Evolutionary conservation across 2,113 vertebrate genomes (phyloP).

Genomic region (Myxocyprinus asiaticus): DNA sequence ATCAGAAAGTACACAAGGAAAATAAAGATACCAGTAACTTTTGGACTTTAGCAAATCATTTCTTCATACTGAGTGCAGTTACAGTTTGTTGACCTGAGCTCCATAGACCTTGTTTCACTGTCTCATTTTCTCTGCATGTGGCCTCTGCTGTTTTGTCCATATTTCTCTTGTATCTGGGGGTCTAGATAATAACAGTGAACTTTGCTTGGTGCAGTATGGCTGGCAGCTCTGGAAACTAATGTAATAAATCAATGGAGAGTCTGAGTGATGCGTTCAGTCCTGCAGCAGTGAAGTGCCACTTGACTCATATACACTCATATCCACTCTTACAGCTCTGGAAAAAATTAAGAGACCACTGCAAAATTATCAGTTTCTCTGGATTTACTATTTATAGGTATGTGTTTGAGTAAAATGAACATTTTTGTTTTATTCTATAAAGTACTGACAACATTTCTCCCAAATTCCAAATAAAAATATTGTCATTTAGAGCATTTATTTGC

Average conservation of each 20-base stretch:
- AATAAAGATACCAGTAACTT: not conserved
- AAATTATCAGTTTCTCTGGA: too few species aligned
- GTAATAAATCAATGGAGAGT: conserved; percentile 46
- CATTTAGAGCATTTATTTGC: too few species aligned
- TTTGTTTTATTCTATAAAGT: too few species aligned
- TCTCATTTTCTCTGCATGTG: not conserved
- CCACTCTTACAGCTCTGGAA: not conserved
- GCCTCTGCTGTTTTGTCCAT: not conserved
- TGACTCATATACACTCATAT: not conserved
- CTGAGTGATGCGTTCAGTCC: conserved; percentile 21
- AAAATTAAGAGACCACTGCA: too few species aligned
- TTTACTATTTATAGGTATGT: too few species aligned
- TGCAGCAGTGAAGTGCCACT: conserved; percentile 4
- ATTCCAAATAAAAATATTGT: too few species aligned
- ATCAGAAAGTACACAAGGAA: too few species aligned
- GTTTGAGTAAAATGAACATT: too few species aligned
- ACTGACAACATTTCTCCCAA: too few species aligned
- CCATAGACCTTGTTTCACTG: not conserved
- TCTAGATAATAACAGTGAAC: conserved; percentile 50
- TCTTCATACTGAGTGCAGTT: not conserved
- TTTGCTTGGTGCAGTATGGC: conserved; percentile 44
- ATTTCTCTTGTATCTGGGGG: conserved; percentile 45
- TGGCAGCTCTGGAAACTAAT: conserved; percentile 47
- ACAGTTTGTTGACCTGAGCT: conserved; percentile 5
- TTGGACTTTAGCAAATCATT: not conserved